These are phyloP conservation scores for Lagocephalus sceleratus DNA, from an alignment of 2,797 vertebrate species.

Conservation along the genomic window DNA sequence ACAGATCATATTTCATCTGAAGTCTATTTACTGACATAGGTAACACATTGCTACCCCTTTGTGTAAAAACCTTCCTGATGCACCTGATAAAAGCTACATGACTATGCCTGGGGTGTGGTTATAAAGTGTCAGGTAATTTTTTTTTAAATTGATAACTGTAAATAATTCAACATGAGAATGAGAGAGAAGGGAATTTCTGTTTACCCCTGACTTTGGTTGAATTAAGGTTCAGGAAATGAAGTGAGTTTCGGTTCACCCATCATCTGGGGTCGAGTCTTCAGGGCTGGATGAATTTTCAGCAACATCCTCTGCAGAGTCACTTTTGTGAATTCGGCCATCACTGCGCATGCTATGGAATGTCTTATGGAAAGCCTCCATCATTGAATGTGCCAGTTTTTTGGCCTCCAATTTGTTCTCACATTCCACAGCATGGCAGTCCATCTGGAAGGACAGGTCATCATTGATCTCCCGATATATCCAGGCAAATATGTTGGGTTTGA, in stretches of 20 bases:
- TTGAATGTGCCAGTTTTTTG: constrained; percentile 97
- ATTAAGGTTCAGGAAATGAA: constrained; percentile 33
- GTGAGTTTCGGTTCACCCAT: constrained; percentile 81
- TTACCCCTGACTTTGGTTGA: constrained; percentile 50
- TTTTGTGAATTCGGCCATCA: constrained; percentile 94
- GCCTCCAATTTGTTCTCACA: constrained; percentile 97
- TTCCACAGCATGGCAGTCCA: constrained; percentile 98
- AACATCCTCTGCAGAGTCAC: constrained; percentile 87
- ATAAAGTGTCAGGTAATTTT: constrained; percentile 47
- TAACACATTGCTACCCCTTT: constrained; percentile 16
- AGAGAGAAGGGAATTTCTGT: constrained; percentile 33
- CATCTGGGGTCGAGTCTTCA: constrained; percentile 88
- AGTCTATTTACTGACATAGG: too few relatives aligned
- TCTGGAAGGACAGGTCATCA: constrained; percentile 96
- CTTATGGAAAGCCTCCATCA: constrained; percentile 99
- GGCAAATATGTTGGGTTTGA: constrained; percentile 93
- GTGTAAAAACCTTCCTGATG: constrained; percentile 29
- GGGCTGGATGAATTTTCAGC: constrained; percentile 88
- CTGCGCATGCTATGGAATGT: constrained; percentile 99
- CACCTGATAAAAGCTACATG: constrained; percentile 55
- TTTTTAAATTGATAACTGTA: constrained; percentile 53
- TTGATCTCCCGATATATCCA: constrained; percentile 99
- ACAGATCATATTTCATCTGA: too few relatives aligned
- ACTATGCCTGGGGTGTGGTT: constrained; percentile 60
- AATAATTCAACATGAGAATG: constrained; percentile 30